phyloP scores from a whole-genome alignment of 2,888 invertebrate genomes.

The Andrena trimmerana region DNA sequence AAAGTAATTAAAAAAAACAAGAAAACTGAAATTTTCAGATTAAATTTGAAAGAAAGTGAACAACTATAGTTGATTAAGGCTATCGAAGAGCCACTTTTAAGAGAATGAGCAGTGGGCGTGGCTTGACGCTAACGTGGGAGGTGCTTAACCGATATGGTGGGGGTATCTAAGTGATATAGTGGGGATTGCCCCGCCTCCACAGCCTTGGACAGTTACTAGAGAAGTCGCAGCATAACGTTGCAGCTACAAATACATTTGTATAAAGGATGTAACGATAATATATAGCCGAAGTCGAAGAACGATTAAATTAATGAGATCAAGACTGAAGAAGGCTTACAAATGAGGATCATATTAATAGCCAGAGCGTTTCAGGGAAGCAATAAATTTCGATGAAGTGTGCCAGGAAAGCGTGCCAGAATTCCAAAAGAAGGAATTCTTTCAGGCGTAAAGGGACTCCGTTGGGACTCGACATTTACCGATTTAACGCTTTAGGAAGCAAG shows the following conservation, averaged over 20 bases:
- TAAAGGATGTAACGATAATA: neutral
- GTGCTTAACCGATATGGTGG: neutral
- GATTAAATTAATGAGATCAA: neutral
- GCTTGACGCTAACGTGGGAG: neutral
- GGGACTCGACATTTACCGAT: slow-evolving; percentile 40
- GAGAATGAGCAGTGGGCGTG: neutral
- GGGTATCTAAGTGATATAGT: neutral
- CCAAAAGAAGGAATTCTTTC: slow-evolving; percentile 17
- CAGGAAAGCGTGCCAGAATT: slow-evolving; percentile 56
- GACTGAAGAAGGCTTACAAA: neutral
- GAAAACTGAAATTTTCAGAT: neutral
- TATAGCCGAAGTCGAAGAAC: neutral
- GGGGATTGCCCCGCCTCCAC: neutral
- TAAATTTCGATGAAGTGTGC: slow-evolving; percentile 12
- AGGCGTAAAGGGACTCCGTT: neutral
- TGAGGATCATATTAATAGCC: slow-evolving; percentile 19
- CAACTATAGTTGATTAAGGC: too few species aligned
- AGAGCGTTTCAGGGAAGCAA: neutral
- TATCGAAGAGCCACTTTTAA: neutral
- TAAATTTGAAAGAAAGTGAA: too few species aligned
- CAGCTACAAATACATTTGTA: too few species aligned
- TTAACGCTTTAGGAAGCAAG: slow-evolving; percentile 28
- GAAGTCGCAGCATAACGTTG: too few species aligned
- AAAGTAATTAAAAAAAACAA: neutral
- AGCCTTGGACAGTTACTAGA: too few species aligned